Percentiles rank a stretch among this genome's conserved stretches.
Evolutionary conservation across 2,113 vertebrate species (phyloP).

Genomic region (Ptychochromis oligacanthus): DNA sequence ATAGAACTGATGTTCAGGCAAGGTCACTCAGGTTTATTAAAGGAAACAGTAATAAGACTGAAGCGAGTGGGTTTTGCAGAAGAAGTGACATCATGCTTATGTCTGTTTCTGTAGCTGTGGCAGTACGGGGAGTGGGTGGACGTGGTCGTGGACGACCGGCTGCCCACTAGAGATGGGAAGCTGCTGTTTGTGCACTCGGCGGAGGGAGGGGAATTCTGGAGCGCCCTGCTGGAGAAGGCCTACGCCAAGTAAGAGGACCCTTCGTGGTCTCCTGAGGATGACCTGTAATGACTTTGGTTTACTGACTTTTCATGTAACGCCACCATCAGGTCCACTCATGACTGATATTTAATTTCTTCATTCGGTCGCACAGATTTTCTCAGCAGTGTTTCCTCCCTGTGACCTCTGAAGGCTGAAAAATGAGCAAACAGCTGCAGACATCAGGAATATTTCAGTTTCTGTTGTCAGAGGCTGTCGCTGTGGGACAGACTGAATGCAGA

Average conservation of each 20-base stretch:
- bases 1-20: too few relatives aligned
- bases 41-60: not conserved
- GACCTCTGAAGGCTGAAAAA: too few relatives aligned
- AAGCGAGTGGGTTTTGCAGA: not conserved
- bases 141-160: slow-evolving; percentile 87
- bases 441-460: too few relatives aligned
- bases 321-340: too few relatives aligned
- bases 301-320: not conserved
- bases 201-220: slow-evolving; percentile 89
- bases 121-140: slow-evolving; percentile 92
- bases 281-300: not conserved
- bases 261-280: not conserved
- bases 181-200: slow-evolving; percentile 89
- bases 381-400: too few relatives aligned
- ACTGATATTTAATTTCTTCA: too few relatives aligned
- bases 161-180: slow-evolving; percentile 86
- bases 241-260: slow-evolving; percentile 86
- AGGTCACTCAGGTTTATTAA: slow-evolving; percentile 21
- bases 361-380: too few relatives aligned
- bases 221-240: slow-evolving; percentile 91
- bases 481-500: too few relatives aligned
- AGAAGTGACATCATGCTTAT: slow-evolving; percentile 7
- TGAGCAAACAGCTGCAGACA: too few relatives aligned
- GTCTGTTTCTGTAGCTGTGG: slow-evolving; percentile 69
- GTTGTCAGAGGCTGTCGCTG: too few relatives aligned